Conservation (phyloP, 2,888 invertebrate species). For the Shargacucullia verbasci region DNA sequence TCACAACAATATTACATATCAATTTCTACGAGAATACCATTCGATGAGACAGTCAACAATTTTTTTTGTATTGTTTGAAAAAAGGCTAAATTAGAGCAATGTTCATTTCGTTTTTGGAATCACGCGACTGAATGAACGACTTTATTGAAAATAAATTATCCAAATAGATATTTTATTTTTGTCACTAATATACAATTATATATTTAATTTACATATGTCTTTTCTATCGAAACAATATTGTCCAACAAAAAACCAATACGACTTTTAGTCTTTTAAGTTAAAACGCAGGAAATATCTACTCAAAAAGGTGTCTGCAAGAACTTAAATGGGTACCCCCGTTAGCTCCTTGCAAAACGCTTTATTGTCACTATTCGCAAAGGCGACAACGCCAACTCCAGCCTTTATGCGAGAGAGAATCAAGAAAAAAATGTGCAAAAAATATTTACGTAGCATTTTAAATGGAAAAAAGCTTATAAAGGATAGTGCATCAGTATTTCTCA, state of each 20-base stretch:
- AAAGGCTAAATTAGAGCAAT: conserved; percentile 3
- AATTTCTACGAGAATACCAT: conserved; percentile 52
- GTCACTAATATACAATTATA: too few species aligned
- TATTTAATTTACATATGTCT: too few species aligned
- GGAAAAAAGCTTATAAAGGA: too few species aligned
- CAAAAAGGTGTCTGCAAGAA: conserved; percentile 12
- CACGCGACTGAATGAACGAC: conserved; percentile 9
- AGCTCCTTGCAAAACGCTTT: conserved; percentile 28
- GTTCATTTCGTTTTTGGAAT: conserved; percentile 26
- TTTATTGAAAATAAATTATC: not conserved
- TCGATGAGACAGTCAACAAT: conserved; percentile 33
- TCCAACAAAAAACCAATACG: not conserved
- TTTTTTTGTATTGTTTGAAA: conserved; percentile 35
- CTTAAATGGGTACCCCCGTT: conserved; percentile 22
- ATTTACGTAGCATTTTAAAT: conserved; percentile 11
- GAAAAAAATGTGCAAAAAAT: conserved; percentile 1
- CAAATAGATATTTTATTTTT: not conserved
- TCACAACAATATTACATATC: conserved; percentile 69
- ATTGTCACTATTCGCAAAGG: conserved; percentile 33
- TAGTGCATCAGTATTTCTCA: too few species aligned
- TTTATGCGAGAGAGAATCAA: conserved; percentile 30
- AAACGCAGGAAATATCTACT: conserved; percentile 11
- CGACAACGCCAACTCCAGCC: conserved; percentile 1
- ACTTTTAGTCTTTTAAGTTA: not conserved
- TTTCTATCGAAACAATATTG: too few species aligned